Conservation (phyloP, 2,113 vertebrate genomes). For the Hippopotamus amphibius region DNA sequence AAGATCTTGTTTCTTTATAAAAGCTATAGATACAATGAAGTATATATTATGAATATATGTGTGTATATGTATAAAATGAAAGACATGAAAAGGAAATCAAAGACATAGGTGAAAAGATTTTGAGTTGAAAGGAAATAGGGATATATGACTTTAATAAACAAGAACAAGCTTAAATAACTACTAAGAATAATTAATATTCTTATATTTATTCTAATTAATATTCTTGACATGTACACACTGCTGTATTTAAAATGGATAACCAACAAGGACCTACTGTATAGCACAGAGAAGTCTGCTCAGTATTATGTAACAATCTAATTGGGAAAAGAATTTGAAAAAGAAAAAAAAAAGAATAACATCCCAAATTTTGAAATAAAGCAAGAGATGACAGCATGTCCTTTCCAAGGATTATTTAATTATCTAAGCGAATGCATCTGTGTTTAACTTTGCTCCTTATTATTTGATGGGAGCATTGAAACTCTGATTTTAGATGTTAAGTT, state of each 20-base stretch:
- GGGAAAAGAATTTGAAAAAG: too few relatives aligned
- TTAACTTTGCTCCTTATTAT: slow-evolving; percentile 3
- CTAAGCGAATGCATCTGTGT: background rate
- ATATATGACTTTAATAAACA: background rate
- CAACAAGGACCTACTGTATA: too few relatives aligned
- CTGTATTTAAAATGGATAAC: too few relatives aligned
- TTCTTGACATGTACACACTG: too few relatives aligned
- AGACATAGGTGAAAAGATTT: background rate
- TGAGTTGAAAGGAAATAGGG: background rate
- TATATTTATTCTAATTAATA: too few relatives aligned
- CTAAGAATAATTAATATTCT: background rate
- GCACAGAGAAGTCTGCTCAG: too few relatives aligned
- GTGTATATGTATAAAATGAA: background rate
- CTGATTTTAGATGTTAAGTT: background rate
- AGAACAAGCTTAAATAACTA: background rate
- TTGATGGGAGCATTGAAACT: background rate
- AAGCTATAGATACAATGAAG: background rate
- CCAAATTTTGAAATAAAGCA: slow-evolving; percentile 18
- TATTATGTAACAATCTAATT: too few relatives aligned
- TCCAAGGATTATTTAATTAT: background rate
- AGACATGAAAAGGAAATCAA: background rate
- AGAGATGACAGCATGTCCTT: slow-evolving; percentile 18
- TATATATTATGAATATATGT: background rate
- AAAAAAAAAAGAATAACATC: background rate
- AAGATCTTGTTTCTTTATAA: background rate